phyloP scores from a whole-genome alignment of 2,113 vertebrate genomes.

The Agapornis roseicollis region DNA sequence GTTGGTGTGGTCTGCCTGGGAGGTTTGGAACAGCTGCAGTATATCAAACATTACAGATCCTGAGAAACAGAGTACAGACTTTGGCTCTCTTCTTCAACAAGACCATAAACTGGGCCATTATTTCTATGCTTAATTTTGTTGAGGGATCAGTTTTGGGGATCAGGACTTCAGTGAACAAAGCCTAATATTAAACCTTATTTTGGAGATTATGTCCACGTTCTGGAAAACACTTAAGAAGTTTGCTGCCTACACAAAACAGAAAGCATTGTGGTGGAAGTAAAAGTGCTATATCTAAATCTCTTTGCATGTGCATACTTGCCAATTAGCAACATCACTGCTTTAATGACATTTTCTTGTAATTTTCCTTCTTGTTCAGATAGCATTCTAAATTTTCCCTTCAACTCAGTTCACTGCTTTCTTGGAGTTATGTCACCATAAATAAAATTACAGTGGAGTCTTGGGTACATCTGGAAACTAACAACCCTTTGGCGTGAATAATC shows the following conservation, averaged over 20 bases:
- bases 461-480: constrained; percentile 1
- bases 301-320: not conserved
- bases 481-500: not conserved
- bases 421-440: not conserved
- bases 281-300: not conserved
- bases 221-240: not conserved
- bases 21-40: not conserved
- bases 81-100: not conserved
- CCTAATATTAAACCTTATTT: not conserved
- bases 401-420: not conserved
- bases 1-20: not conserved
- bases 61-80: not conserved
- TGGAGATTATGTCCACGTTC: not conserved
- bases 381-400: not conserved
- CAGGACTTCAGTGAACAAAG: not conserved
- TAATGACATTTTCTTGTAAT: not conserved
- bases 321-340: not conserved
- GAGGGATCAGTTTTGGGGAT: not conserved
- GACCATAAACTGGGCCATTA: not conserved
- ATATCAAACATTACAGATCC: not conserved
- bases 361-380: not conserved
- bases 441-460: not conserved
- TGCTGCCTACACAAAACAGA: not conserved
- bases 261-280: not conserved
- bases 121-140: not conserved